Percentiles rank a stretch among this genome's conserved stretches.
phyloP scores from a whole-genome alignment of 2,113 vertebrate species.

The Gobiocypris rarus region DNA sequence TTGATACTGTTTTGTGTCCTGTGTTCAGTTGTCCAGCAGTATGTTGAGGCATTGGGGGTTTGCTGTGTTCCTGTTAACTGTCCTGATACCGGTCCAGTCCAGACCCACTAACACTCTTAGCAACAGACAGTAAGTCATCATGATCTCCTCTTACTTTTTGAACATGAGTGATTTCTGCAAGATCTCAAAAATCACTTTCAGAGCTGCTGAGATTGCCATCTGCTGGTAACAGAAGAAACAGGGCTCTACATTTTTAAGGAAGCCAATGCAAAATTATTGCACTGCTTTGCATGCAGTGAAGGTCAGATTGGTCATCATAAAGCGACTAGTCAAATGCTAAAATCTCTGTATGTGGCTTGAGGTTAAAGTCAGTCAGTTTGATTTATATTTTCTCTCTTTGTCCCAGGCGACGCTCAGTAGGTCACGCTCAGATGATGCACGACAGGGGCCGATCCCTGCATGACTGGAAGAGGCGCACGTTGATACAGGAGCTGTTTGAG shows the following conservation, averaged over 20 bases:
- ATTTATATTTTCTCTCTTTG: background rate
- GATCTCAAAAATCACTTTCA: background rate
- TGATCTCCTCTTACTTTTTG: background rate
- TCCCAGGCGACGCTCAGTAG: slow-evolving; percentile 90
- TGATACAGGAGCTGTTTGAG: slow-evolving; percentile 89
- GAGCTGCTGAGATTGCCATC: slow-evolving; percentile 72
- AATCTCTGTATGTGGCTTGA: background rate
- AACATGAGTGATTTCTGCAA: background rate
- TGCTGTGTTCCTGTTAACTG: slow-evolving; percentile 86
- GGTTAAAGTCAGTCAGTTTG: background rate
- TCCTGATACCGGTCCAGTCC: slow-evolving; percentile 81
- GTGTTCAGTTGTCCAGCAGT: slow-evolving; percentile 79
- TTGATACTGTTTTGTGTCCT: slow-evolving; percentile 17
- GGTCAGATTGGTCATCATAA: background rate
- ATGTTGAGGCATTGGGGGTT: slow-evolving; percentile 86
- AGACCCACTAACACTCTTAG: slow-evolving; percentile 83
- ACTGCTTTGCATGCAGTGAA: background rate
- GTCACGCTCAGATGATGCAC: slow-evolving; percentile 94
- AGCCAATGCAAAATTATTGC: background rate
- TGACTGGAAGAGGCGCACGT: slow-evolving; percentile 86
- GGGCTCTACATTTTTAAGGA: background rate
- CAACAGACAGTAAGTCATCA: slow-evolving; percentile 84
- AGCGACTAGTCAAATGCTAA: background rate
- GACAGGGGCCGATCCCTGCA: slow-evolving; percentile 93
- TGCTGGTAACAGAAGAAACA: slow-evolving; percentile 59